Base-by-base conservation (phyloP, 2,113 vertebrate genomes). In the Loxodonta africana region DNA sequence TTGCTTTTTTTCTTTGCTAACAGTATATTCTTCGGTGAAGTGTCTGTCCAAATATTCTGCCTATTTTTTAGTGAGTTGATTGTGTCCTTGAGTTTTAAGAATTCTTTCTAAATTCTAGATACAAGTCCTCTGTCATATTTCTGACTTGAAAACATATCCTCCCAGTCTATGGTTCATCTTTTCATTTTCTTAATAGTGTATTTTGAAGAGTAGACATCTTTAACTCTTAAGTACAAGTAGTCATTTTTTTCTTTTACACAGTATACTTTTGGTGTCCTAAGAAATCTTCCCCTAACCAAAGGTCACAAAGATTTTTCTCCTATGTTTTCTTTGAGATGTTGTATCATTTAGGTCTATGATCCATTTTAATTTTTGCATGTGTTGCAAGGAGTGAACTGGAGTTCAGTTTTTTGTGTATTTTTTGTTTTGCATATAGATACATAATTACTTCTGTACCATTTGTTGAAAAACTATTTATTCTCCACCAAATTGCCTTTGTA, bases 141-240 rank as follows among this genome's bases (percentile, higher is more conserved):
- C 44, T 83, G 73, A 73, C 83, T 44, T 48, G 0, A 21, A 76
- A 83, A 67, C 83, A 60, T 92, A 41, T 60, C 2, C 60, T 91
- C 65, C 65, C 17, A 69, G 6, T 82, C 20, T 30, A 15, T 44
- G 23, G 6, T 8, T 89, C 15, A 51, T 10, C 12, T 76, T 25
- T n/a, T 87, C n/a, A 94, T n/a, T 63, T 63, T 78, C 51, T 91
- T 65, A 95, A 67, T n/a, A 63, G 48, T 33, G 63, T 65, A 41
- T 83, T 83, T 91, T 73, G 67, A 93, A 44, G 28, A 85, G 51
- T 25, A 86, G n/a, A 63, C 6, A 21, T 62, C 60, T 23, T 21
- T 21, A 83, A 3, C 76, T 82, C 15, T 92, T 30, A 89, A 57
- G 76, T 71, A 65, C 57, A 89, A 8, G 65, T 53, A 30, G 57